Evolutionary conservation across 2,888 invertebrate genomes (phyloP), one percentile per base, ranked within the genome.

Genomic region (Myopa testacea): DNA sequence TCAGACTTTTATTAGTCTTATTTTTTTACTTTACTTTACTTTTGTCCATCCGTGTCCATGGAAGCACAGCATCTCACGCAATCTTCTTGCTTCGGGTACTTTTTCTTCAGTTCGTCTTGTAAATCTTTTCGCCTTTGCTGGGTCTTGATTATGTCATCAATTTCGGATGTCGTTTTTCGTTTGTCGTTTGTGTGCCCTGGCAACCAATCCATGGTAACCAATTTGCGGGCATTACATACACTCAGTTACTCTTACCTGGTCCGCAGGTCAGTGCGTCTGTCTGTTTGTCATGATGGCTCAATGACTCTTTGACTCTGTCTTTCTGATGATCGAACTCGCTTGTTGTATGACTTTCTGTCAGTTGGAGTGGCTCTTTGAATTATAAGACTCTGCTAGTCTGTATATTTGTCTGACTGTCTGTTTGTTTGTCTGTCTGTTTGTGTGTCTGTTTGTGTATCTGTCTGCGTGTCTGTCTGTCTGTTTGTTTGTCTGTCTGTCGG

Each of bases 121-220:
- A 72, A 72, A 72, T 72, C 60, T 60, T 73, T 50, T 19, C 73
- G 50, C 52, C 50, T 62, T 40, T 73, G 37, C 14, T 63, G 14
- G 16, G 52, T 67, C 74, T 37, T 55, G 65, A 75, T 75, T 52
- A 75, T 55, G 67, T 67, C 74, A 67, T 75, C 74, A 75, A 26
- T 65, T 75, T 67, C 62, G 73, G 60, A 5, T 26, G 45, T 45
- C 45, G 45, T 45, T 45, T 45, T 6, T 45, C 45, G 34, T 40
- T 19, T 60, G 34, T 26, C 55, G 62, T 14, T 26, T 62, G 19
- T 45, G 26, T 75, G 34, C 19, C 14, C 26, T 16, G 19, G 50
- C 63, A 40, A 74, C 26, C 63, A 26, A 60, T 60, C 40, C 68
- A 69, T 60, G 10, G 75, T 60, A 60, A 58, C 60, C 75, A 75